Conservation (phyloP, 1,140 invertebrate species). For the Drosophila bipectinata region DNA sequence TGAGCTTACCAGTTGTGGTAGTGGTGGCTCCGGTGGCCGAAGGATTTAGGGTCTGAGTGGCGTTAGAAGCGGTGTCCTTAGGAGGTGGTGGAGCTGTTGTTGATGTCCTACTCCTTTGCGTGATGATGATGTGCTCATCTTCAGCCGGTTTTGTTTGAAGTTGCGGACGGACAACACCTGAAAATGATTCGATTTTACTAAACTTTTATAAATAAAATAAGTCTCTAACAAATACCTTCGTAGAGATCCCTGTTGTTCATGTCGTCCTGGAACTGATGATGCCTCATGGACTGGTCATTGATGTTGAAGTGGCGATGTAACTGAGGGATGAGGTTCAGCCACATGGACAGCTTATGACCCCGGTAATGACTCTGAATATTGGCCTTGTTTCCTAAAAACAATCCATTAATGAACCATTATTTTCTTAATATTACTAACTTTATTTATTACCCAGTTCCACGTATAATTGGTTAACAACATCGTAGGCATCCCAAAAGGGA, state of each 20-base stretch:
- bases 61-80: slow-evolving; percentile 47
- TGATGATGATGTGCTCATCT: slow-evolving; percentile 69
- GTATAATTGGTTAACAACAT: slow-evolving; percentile 94
- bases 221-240: slow-evolving; percentile 50
- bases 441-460: slow-evolving; percentile 88
- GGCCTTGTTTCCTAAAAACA: slow-evolving; percentile 86
- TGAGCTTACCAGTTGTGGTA: slow-evolving; percentile 35
- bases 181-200: background rate
- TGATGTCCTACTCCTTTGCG: slow-evolving; percentile 69
- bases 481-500: slow-evolving; percentile 95
- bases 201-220: background rate
- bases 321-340: slow-evolving; percentile 95
- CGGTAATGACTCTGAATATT: slow-evolving; percentile 93
- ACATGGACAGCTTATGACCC: slow-evolving; percentile 95
- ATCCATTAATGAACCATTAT: background rate
- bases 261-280: slow-evolving; percentile 90
- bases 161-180: slow-evolving; percentile 85
- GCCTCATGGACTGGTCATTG: slow-evolving; percentile 90
- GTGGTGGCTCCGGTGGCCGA: slow-evolving; percentile 39
- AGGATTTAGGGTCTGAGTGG: slow-evolving; percentile 38
- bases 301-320: slow-evolving; percentile 89
- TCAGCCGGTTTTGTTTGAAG: slow-evolving; percentile 75
- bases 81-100: slow-evolving; percentile 80
- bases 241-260: slow-evolving; percentile 82
- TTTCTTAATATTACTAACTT: too few species aligned